Conservation (phyloP, 1,140 invertebrate species). For the Aporrectodea caliginosa region DNA sequence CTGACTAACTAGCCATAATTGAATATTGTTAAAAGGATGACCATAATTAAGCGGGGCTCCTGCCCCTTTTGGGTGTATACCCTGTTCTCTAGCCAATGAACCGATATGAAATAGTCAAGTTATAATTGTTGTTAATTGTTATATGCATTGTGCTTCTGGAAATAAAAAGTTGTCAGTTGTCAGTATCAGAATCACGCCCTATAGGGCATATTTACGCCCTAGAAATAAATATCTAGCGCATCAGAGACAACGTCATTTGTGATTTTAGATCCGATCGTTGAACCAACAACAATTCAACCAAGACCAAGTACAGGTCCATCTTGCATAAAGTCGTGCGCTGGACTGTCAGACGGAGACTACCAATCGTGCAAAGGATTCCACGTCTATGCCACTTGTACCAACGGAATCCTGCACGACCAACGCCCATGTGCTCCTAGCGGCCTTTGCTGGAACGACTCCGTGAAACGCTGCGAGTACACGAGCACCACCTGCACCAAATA, state of each 20-base stretch:
- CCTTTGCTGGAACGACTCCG: neutral
- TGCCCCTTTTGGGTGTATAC: too few relatives aligned
- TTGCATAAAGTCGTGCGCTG: slow-evolving; percentile 75
- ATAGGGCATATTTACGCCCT: neutral
- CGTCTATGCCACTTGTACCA: slow-evolving; percentile 34
- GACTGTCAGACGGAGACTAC: slow-evolving; percentile 57
- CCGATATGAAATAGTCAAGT: too few relatives aligned
- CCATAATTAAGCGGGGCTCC: too few relatives aligned
- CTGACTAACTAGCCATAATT: too few relatives aligned
- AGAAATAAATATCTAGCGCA: neutral
- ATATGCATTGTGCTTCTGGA: too few relatives aligned
- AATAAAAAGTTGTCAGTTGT: too few relatives aligned
- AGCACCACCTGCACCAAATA: neutral
- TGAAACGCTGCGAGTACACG: neutral
- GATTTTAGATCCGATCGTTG: neutral
- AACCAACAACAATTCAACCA: too few relatives aligned
- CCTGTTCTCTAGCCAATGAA: too few relatives aligned
- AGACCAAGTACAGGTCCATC: slow-evolving; percentile 5
- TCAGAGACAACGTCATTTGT: neutral
- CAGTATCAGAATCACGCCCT: too few relatives aligned
- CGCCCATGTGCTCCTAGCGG: slow-evolving; percentile 11
- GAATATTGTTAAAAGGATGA: too few relatives aligned
- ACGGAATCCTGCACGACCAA: slow-evolving; percentile 30
- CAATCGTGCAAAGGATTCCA: slow-evolving; percentile 35
- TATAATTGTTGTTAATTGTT: too few relatives aligned